Conservation (phyloP, 1,140 invertebrate species). For the Camponotus floridanus region DNA sequence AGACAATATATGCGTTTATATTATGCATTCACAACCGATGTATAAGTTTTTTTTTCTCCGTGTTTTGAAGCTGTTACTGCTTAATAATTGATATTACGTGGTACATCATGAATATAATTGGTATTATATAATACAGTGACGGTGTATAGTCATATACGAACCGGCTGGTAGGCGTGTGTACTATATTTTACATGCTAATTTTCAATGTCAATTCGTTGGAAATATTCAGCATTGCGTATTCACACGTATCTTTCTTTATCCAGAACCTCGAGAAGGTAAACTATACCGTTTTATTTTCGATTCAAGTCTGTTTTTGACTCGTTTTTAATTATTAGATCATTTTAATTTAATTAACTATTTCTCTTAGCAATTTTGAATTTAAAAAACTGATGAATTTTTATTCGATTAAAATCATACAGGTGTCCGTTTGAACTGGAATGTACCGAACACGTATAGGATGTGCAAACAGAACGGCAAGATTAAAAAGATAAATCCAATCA, state of each 20-base stretch:
- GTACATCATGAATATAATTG: constrained; percentile 28
- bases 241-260: background rate
- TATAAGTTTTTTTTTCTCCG: background rate
- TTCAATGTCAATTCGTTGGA: constrained; percentile 48
- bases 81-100: constrained; percentile 16
- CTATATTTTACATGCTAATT: constrained; percentile 49
- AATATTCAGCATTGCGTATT: background rate
- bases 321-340: background rate
- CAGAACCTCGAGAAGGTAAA: background rate
- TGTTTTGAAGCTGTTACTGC: background rate
- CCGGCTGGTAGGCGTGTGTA: constrained; percentile 6
- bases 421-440: background rate
- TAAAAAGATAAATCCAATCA: constrained; percentile 19
- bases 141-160: constrained; percentile 7
- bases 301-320: background rate
- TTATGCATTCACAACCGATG: background rate
- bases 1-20: background rate
- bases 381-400: background rate
- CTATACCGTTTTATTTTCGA: background rate
- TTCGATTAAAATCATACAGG: background rate
- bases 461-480: background rate
- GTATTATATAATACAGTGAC: constrained; percentile 32
- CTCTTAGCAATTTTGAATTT: too few species aligned
- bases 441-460: background rate
- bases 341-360: too few species aligned